Conservation (phyloP, 2,888 invertebrate genomes). For the Phyllotreta cruciferae region DNA sequence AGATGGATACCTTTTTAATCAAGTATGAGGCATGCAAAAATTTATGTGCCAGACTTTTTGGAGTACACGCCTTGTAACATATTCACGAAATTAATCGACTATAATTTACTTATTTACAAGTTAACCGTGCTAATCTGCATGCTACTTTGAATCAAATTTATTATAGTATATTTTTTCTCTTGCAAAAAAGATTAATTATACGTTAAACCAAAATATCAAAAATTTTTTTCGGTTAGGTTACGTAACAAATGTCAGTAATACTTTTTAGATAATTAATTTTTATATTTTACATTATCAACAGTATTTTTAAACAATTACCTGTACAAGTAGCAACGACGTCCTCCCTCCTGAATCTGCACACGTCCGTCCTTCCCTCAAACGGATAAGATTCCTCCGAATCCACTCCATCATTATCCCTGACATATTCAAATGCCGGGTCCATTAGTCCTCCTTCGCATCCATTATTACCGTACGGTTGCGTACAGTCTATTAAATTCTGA, state of each 20-base stretch:
- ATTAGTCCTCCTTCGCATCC: constrained; percentile 66
- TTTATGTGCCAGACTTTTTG: too few relatives aligned
- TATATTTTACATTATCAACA: too few relatives aligned
- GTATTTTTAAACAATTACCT: constrained; percentile 39
- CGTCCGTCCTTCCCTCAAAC: constrained; percentile 54
- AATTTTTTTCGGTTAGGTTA: too few relatives aligned
- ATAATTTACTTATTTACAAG: too few relatives aligned
- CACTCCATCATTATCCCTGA: constrained; percentile 64
- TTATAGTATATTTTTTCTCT: not conserved
- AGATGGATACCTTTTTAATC: too few relatives aligned
- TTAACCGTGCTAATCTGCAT: too few relatives aligned
- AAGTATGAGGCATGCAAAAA: too few relatives aligned
- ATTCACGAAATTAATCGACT: too few relatives aligned
- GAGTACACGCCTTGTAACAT: too few relatives aligned
- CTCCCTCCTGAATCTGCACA: constrained; percentile 47
- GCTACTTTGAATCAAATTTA: too few relatives aligned
- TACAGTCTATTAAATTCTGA: constrained; percentile 67
- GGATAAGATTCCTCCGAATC: constrained; percentile 65
- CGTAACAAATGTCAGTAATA: not conserved
- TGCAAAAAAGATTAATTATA: not conserved
- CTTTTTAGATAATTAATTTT: constrained; percentile 3
- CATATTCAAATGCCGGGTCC: constrained; percentile 63
- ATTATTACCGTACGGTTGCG: constrained; percentile 61
- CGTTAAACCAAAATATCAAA: too few relatives aligned
- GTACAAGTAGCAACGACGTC: constrained; percentile 47